Evolutionary conservation across 2,113 vertebrate species (phyloP), one percentile per base, ranked within the genome.

Genomic region (Ceyx cyanopectus): DNA sequence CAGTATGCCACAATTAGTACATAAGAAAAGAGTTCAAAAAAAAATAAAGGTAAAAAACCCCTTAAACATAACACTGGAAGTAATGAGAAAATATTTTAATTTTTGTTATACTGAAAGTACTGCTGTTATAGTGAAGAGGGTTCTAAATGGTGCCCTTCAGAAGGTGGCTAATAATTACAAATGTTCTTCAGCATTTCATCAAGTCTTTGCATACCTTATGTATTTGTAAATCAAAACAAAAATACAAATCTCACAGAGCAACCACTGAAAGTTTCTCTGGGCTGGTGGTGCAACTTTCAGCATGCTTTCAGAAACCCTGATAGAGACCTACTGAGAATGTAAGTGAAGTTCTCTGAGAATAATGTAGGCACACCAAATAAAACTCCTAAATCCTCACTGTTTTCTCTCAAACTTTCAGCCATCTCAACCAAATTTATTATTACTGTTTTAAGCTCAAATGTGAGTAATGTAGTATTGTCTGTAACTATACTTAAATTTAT

Each of bases 181-280:
- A 63, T 60, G 65, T 72, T 87, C 58, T 81, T 68, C 87, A 34
- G 73, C 67, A 50, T 41, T 81, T 60, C 45, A 32, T 84, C 12
- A 63, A 26, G 26, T 62, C 48, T 74, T 87, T 91, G 70, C n/a
- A 26, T 84, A 53, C 34, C 45, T 7, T 78, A 11, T 67, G 77
- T 75, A 81, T 84, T 63, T 78, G 40, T 83, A 74, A 88, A 81
- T 81, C 69, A 81, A 63, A 94, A 74, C 69, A 56, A 63, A 65
- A 67, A 16, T 45, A 75, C 62, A 76, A 37, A 62, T 84, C 93
- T 93, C 48, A 43, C 43, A 72, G 48, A 86, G 61, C 48, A 84
- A 40, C 34, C 84, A 53, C 61, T 78, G 69, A 81, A 86, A 83
- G 37, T 87, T 90, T 40, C 68, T 88, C 60, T 56, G 63, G 37